phyloP scores from a whole-genome alignment of 2,888 invertebrate genomes.

The Drosophila neotestacea region DNA sequence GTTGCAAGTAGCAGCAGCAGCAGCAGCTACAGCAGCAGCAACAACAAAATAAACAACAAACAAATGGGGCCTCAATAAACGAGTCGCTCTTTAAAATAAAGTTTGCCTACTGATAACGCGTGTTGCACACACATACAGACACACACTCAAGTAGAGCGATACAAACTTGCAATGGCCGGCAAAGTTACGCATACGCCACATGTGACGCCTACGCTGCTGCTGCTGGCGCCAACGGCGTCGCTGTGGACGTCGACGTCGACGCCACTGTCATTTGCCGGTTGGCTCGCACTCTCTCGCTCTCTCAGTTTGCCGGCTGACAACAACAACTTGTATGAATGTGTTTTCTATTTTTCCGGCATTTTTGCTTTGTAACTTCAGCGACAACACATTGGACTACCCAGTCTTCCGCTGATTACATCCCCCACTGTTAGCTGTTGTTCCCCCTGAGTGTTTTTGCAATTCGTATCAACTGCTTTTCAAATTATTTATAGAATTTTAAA shows the following conservation, averaged over 20 bases:
- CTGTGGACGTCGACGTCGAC: slow-evolving; percentile 4
- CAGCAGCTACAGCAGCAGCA: slow-evolving; percentile 19
- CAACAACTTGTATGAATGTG: slow-evolving; percentile 82
- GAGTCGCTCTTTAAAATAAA: slow-evolving; percentile 47
- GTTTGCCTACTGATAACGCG: slow-evolving; percentile 51
- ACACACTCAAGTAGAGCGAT: background rate
- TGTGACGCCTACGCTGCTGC: slow-evolving; percentile 33
- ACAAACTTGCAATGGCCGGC: slow-evolving; percentile 34
- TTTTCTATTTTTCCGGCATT: slow-evolving; percentile 64
- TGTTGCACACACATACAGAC: background rate
- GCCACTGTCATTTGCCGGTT: no score
- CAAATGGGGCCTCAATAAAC: slow-evolving; percentile 34
- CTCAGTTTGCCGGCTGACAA: slow-evolving; percentile 27
- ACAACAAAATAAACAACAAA: slow-evolving; percentile 15
- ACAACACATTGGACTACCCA: slow-evolving; percentile 3
- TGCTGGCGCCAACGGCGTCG: slow-evolving; percentile 8
- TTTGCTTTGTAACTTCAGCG: slow-evolving; percentile 17
- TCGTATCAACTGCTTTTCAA: slow-evolving; percentile 73
- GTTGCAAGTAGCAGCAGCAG: slow-evolving; percentile 19
- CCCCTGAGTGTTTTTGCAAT: slow-evolving; percentile 44
- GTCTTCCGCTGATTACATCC: background rate
- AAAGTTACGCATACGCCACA: slow-evolving; percentile 67
- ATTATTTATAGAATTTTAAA: slow-evolving; percentile 80
- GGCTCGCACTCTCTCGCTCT: slow-evolving; percentile 1
- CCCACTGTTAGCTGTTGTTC: background rate